These are phyloP conservation scores for Tetanocera ferruginea DNA, from an alignment of 2,888 invertebrate genomes.

Conservation along the genomic window DNA sequence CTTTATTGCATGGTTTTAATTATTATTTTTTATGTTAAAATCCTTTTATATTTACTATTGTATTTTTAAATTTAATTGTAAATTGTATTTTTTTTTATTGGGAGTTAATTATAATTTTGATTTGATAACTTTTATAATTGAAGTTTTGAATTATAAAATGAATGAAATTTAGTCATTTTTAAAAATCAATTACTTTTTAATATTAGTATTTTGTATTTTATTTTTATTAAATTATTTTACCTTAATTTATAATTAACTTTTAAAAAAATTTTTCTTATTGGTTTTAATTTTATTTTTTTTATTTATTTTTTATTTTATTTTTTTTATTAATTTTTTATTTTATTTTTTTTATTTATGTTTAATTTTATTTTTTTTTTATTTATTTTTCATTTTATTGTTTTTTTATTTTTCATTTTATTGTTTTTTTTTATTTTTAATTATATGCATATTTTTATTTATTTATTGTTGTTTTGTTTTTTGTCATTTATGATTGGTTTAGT, in stretches of 20 bases:
- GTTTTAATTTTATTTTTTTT: neutral
- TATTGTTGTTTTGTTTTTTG: neutral
- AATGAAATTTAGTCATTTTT: too few species aligned
- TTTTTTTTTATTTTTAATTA: neutral
- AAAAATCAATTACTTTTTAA: neutral
- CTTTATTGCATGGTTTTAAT: neutral
- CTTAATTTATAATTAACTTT: neutral
- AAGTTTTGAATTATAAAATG: too few species aligned
- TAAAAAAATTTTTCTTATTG: neutral
- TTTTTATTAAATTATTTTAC: neutral
- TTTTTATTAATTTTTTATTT: neutral
- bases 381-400: neutral
- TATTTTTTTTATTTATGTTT: neutral
- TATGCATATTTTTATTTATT: neutral
- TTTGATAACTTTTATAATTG: neutral
- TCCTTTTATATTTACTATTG: neutral
- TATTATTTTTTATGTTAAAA: neutral
- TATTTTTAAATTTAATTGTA: too few species aligned
- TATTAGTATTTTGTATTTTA: neutral
- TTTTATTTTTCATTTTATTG: neutral
- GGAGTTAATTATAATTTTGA: neutral
- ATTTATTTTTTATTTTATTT: neutral
- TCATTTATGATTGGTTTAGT: neutral
- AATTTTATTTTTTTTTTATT: neutral
- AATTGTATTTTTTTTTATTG: conserved; percentile 6